Evolutionary conservation across 2,113 vertebrate species (phyloP).

Genomic region (Proterorhinus semilunaris): DNA sequence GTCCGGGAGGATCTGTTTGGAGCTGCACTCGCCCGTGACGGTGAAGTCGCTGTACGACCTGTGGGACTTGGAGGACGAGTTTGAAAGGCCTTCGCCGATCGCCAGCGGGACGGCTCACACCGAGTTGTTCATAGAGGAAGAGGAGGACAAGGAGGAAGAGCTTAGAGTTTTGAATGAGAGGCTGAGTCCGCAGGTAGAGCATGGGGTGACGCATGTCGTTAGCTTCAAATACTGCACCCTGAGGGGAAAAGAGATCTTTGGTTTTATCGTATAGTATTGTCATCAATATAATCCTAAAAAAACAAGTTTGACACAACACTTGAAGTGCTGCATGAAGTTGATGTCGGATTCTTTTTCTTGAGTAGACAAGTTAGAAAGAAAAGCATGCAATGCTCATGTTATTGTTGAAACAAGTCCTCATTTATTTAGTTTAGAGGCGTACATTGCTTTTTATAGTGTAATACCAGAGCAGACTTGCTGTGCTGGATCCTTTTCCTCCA

Average conservation of each 20-base stretch:
- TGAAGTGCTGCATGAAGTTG: too few relatives aligned
- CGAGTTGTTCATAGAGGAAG: constrained; percentile 87
- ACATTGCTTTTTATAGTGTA: not conserved
- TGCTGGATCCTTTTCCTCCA: constrained; percentile 22
- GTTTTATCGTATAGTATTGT: not conserved
- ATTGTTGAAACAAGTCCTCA: too few relatives aligned
- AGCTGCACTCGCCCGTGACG: constrained; percentile 31
- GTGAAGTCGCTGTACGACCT: constrained; percentile 61
- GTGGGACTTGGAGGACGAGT: constrained; percentile 39
- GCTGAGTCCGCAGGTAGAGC: constrained; percentile 81
- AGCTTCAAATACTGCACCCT: constrained; percentile 3
- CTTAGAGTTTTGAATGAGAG: constrained; percentile 58
- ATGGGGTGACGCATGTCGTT: constrained; percentile 47
- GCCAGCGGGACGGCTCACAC: constrained; percentile 60
- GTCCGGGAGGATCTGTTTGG: not conserved
- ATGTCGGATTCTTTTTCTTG: too few relatives aligned
- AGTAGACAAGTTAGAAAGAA: too few relatives aligned
- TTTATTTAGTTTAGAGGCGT: too few relatives aligned
- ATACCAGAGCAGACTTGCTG: not conserved
- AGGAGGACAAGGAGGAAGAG: constrained; percentile 58
- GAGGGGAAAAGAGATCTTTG: constrained; percentile 10
- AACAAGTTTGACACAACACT: too few relatives aligned
- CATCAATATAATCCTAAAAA: too few relatives aligned
- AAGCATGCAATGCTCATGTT: too few relatives aligned
- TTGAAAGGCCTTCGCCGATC: constrained; percentile 32